Base-by-base conservation (phyloP, 2,888 invertebrate species). In the Drosophila picticornis region DNA sequence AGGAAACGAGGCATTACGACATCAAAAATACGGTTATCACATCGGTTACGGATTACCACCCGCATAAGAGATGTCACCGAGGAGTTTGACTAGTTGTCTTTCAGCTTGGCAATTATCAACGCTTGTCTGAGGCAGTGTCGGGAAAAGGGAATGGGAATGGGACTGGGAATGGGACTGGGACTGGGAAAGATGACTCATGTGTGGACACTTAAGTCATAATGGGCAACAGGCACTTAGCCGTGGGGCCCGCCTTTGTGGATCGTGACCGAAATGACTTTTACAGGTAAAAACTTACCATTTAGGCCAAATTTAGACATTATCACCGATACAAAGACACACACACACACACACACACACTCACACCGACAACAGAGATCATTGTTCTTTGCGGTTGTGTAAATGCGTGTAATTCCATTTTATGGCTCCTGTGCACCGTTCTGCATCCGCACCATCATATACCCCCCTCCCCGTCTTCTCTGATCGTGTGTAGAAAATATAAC, bases 331-430 rank as follows among this genome's bases (percentile, higher is more conserved):
- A 58, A 67, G 56, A 70, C 59, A 60, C 32, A 46, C 25, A 53
- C 62, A 78, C 32, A 40, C 56, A 66, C 56, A 60, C 32, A n/a
- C n/a, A n/a, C 25, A 53, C 62, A 78, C 32, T 46, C 56, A 66
- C 56, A 60, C 32, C 51, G 38, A 57, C 36, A 48, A 59, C 29
- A 34, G 25, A 59, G 38, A 61, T 69, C 46, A 76, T 79, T 86
- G 89, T 76, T 75, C 71, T 56, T 56, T 88, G 88, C 66, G 88
- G 88, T 75, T 90, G 78, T 88, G 87, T 84, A 82, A 81, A 81
- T 90, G 87, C 80, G 86, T 80, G 83, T 90, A 90, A 90, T 82
- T 83, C 83, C 88, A 84, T 84, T 91, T 91, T 88, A 91, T 91
- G 77, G 91, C 91, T 91, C 83, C 90, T 90, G 91, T 91, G 72